Evolutionary conservation across 2,113 vertebrate genomes (phyloP).

Genomic region (Motacilla tschutschensis): DNA sequence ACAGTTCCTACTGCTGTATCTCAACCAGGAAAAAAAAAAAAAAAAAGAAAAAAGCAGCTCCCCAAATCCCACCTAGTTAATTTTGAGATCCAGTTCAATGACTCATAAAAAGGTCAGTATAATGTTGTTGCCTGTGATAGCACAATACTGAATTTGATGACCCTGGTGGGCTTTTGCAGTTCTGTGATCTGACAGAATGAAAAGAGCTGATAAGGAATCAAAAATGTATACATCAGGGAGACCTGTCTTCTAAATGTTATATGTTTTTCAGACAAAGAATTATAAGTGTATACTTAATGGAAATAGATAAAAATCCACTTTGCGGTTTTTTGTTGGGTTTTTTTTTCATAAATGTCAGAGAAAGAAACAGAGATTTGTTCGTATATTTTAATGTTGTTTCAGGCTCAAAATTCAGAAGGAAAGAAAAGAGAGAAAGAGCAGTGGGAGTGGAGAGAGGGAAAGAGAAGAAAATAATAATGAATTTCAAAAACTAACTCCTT

Average conservation of each 20-base stretch:
- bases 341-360: background rate
- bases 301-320: background rate
- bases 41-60: background rate
- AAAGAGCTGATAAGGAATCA: constrained; percentile 12
- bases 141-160: background rate
- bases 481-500: constrained; percentile 14
- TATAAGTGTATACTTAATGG: background rate
- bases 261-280: background rate
- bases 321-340: background rate
- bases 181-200: background rate
- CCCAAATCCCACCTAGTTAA: background rate
- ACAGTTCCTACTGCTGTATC: background rate
- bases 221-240: background rate
- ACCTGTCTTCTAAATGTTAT: background rate
- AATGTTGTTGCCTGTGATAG: background rate
- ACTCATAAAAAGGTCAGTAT: background rate
- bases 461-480: background rate
- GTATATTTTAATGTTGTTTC: background rate
- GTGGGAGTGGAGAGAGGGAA: background rate
- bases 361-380: background rate
- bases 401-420: background rate
- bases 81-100: constrained; percentile 12
- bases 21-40: background rate
- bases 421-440: background rate
- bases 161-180: background rate